Percentiles rank a stretch among this genome's conserved stretches.
phyloP scores from a whole-genome alignment of 2,888 invertebrate genomes.

The Oxystoma pomonae region DNA sequence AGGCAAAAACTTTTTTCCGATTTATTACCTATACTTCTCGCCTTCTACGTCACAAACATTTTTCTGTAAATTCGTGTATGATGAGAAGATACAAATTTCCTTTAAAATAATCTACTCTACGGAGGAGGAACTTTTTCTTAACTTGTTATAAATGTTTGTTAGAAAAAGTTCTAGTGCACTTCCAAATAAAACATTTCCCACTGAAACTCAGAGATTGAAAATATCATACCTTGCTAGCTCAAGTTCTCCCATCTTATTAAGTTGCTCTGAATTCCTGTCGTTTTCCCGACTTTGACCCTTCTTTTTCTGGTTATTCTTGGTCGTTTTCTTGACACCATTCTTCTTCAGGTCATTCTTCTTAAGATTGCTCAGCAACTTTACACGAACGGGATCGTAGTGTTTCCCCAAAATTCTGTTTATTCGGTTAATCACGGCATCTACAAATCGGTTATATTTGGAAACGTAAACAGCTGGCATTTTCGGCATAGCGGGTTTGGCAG shows the following conservation, averaged over 20 bases:
- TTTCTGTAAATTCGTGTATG: no score
- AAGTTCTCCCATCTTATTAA: slow-evolving; percentile 44
- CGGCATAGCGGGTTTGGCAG: slow-evolving; percentile 31
- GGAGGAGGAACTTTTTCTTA: no score
- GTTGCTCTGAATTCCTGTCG: slow-evolving; percentile 4
- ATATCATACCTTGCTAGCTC: slow-evolving; percentile 37
- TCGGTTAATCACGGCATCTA: slow-evolving; percentile 75
- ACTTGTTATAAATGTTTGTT: no score
- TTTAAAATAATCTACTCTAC: no score
- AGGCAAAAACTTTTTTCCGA: no score
- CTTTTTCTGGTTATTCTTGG: slow-evolving; percentile 41
- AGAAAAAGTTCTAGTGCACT: no score
- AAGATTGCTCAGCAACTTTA: slow-evolving; percentile 59
- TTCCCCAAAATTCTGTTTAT: slow-evolving; percentile 76
- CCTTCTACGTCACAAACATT: no score
- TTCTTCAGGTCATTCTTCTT: slow-evolving; percentile 51
- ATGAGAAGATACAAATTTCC: no score
- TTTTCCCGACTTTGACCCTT: slow-evolving; percentile 27
- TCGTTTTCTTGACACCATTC: slow-evolving; percentile 44
- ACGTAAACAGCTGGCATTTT: slow-evolving; percentile 67
- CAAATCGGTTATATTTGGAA: slow-evolving; percentile 79
- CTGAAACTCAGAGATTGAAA: no score
- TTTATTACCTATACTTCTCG: no score
- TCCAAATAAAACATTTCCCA: no score
- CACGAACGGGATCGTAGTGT: slow-evolving; percentile 82